A percentile compares a stretch with the other conserved stretches of the same genome.
These are phyloP conservation scores for Bufotes viridis DNA, from an alignment of 2,797 vertebrate species.

Conservation along the genomic window DNA sequence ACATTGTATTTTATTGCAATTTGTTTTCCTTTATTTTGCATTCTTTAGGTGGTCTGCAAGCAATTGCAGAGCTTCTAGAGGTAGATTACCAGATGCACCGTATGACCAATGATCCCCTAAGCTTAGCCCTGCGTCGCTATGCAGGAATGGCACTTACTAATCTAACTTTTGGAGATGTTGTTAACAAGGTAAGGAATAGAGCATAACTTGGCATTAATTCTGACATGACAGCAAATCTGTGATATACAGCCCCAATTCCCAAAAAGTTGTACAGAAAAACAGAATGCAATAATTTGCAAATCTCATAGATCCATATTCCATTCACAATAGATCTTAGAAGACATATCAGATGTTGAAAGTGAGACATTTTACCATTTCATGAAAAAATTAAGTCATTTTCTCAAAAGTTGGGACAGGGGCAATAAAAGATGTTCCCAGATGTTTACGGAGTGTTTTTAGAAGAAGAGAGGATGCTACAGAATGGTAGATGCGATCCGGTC, in stretches of 20 bases:
- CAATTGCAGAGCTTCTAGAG: constrained; percentile 90
- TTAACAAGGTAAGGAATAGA: constrained; percentile 85
- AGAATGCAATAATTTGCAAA: too few relatives aligned
- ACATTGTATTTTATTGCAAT: background rate
- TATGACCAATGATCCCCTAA: constrained; percentile 89
- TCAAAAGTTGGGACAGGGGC: too few relatives aligned
- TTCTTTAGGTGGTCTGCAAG: constrained; percentile 85
- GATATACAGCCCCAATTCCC: background rate
- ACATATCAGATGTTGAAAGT: too few relatives aligned
- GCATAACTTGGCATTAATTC: background rate
- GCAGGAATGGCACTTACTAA: constrained; percentile 96
- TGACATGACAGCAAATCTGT: background rate
- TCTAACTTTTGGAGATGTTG: constrained; percentile 94
- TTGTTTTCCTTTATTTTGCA: background rate
- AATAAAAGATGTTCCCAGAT: too few relatives aligned
- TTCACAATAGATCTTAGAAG: too few relatives aligned
- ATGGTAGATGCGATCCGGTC: too few relatives aligned
- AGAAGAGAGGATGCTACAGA: too few relatives aligned
- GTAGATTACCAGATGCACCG: constrained; percentile 92
- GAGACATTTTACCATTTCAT: too few relatives aligned
- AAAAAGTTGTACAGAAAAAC: too few relatives aligned
- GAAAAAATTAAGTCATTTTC: too few relatives aligned
- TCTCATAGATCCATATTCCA: too few relatives aligned
- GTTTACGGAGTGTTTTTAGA: too few relatives aligned
- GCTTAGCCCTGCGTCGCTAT: constrained; percentile 90